Evolutionary conservation across 2,888 invertebrate genomes (phyloP).

Genomic region (Clivina fossor): DNA sequence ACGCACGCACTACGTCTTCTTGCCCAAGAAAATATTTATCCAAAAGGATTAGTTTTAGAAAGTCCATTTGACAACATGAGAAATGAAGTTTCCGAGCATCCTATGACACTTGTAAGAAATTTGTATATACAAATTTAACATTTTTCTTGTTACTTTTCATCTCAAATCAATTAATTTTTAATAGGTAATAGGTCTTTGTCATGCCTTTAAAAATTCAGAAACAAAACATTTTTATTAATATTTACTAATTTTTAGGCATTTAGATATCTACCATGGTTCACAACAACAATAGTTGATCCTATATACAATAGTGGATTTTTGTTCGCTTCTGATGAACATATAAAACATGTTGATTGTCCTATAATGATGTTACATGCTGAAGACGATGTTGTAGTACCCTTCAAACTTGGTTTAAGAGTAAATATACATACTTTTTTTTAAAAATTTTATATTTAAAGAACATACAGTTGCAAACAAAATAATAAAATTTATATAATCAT

Average conservation of each 20-base stretch:
- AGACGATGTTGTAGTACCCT: slow-evolving; percentile 87
- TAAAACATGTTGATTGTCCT: slow-evolving; percentile 67
- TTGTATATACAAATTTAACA: too few species aligned
- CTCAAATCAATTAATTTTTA: too few species aligned
- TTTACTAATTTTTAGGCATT: slow-evolving; percentile 75
- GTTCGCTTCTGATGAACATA: slow-evolving; percentile 78
- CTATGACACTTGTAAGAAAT: slow-evolving; percentile 71
- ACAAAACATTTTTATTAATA: too few species aligned
- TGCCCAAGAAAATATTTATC: slow-evolving; percentile 58
- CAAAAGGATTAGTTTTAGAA: slow-evolving; percentile 81
- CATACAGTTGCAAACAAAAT: too few species aligned
- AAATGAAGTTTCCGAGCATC: slow-evolving; percentile 84
- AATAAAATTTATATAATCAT: too few species aligned
- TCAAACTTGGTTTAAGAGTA: slow-evolving; percentile 75
- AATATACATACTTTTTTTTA: too few species aligned
- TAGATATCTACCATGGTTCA: slow-evolving; percentile 81
- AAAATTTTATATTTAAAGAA: too few species aligned
- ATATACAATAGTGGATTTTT: slow-evolving; percentile 71
- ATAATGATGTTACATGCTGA: slow-evolving; percentile 88
- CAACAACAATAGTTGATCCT: slow-evolving; percentile 73
- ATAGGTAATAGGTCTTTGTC: too few species aligned
- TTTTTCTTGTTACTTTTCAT: too few species aligned
- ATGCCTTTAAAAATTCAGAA: too few species aligned
- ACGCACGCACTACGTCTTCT: slow-evolving; percentile 67
- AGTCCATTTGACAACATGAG: slow-evolving; percentile 91